Evolutionary conservation across 2,888 invertebrate genomes (phyloP).

Genomic region (Ophraella communa): DNA sequence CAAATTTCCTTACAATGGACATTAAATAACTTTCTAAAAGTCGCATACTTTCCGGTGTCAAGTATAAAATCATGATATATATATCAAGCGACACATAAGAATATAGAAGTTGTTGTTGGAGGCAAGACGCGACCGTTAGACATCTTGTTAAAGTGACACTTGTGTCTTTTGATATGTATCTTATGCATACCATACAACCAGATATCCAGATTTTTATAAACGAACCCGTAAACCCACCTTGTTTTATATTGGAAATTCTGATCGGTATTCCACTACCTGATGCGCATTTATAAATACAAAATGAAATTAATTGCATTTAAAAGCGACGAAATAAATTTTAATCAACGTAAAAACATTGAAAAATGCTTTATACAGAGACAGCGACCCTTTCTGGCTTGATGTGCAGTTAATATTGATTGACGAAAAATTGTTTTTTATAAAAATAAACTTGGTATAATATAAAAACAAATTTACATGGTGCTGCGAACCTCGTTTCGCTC

Average conservation of each 20-base stretch:
- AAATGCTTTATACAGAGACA: too few species aligned
- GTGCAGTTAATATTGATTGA: too few species aligned
- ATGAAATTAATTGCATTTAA: too few species aligned
- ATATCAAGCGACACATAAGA: constrained; percentile 21
- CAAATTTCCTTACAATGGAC: constrained; percentile 10
- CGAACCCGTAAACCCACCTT: constrained; percentile 18
- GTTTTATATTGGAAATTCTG: constrained; percentile 8
- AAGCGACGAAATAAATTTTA: too few species aligned
- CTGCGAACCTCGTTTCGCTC: too few species aligned
- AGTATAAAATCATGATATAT: constrained; percentile 21
- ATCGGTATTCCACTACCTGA: constrained; percentile 12
- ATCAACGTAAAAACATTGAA: too few species aligned
- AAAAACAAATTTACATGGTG: too few species aligned
- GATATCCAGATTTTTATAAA: constrained; percentile 19
- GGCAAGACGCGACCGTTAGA: constrained; percentile 24
- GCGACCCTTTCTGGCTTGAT: too few species aligned
- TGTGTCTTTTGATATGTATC: constrained; percentile 24
- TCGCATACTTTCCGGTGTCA: not conserved
- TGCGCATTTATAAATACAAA: constrained; percentile 22
- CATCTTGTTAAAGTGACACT: constrained; percentile 28
- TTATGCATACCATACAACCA: constrained; percentile 22
- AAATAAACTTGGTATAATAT: too few species aligned
- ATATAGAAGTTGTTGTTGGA: constrained; percentile 25
- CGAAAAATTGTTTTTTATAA: too few species aligned
- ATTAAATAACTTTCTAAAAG: constrained; percentile 4